Percentiles rank a stretch among this genome's conserved stretches.
Evolutionary conservation across 2,113 vertebrate genomes (phyloP).

Genomic region (Pelobates fuscus): DNA sequence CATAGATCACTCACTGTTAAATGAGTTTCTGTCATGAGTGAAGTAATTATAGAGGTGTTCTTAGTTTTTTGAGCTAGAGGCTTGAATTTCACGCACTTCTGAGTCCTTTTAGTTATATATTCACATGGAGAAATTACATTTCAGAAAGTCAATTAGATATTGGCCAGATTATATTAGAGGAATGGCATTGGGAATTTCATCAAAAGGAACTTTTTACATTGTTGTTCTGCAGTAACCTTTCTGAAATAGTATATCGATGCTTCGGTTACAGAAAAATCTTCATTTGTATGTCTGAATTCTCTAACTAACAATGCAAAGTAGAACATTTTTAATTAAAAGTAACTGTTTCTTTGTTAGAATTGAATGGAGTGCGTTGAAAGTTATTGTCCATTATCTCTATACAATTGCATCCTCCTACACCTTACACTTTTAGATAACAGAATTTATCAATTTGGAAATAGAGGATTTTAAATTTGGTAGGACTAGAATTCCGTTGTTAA

Average conservation of each 20-base stretch:
- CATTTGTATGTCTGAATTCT: neutral
- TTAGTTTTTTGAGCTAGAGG: slow-evolving; percentile 2
- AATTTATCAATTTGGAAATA: neutral
- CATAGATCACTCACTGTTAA: slow-evolving; percentile 20
- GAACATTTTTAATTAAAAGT: neutral
- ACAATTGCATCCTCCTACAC: neutral
- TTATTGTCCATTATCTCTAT: neutral
- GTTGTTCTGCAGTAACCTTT: neutral
- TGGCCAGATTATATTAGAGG: slow-evolving; percentile 8
- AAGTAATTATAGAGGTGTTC: slow-evolving; percentile 10
- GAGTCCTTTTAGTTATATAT: slow-evolving; percentile 23
- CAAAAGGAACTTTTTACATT: slow-evolving; percentile 14
- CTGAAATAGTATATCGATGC: neutral
- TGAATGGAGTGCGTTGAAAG: neutral
- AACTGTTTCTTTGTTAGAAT: neutral
- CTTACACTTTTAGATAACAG: neutral
- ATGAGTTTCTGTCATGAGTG: slow-evolving; percentile 6
- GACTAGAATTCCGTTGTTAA: no score
- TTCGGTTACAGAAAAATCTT: neutral
- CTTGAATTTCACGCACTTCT: slow-evolving; percentile 12
- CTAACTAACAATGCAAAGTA: neutral
- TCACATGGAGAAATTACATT: slow-evolving; percentile 14
- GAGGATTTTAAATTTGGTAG: neutral
- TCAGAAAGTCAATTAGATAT: slow-evolving; percentile 11
- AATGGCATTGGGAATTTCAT: neutral